phyloP scores from a whole-genome alignment of 2,797 vertebrate species.

The Notolabrus celidotus region DNA sequence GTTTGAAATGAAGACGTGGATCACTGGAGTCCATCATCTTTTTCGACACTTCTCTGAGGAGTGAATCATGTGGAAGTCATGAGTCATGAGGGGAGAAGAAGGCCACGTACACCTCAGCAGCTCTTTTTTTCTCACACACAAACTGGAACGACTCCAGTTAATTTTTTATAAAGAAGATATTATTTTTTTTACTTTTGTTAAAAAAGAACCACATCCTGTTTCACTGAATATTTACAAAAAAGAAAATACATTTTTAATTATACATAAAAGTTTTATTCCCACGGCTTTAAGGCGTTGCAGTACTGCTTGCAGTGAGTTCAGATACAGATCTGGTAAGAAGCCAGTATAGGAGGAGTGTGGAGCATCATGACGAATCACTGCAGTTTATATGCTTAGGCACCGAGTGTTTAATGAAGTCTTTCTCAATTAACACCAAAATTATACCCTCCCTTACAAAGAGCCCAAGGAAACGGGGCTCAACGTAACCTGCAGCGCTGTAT shows the following conservation, averaged over 20 bases:
- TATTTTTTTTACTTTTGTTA: not conserved
- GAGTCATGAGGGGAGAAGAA: slow-evolving; percentile 36
- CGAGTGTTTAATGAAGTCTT: slow-evolving; percentile 31
- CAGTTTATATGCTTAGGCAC: slow-evolving; percentile 27
- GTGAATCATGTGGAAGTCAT: slow-evolving; percentile 53
- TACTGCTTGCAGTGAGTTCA: slow-evolving; percentile 15
- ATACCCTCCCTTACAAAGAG: not conserved
- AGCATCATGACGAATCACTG: slow-evolving; percentile 12
- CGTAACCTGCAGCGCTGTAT: slow-evolving; percentile 11
- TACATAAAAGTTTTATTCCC: slow-evolving; percentile 11
- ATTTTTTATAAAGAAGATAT: slow-evolving; percentile 4
- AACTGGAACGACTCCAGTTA: slow-evolving; percentile 6
- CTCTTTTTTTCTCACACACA: slow-evolving; percentile 10
- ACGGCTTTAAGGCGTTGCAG: not conserved
- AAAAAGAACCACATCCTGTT: not conserved
- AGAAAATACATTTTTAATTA: slow-evolving; percentile 2
- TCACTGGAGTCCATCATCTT: slow-evolving; percentile 50
- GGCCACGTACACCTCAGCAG: slow-evolving; percentile 19
- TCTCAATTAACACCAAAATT: slow-evolving; percentile 33
- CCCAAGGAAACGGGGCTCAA: not conserved
- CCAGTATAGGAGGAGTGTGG: slow-evolving; percentile 17
- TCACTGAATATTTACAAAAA: slow-evolving; percentile 12
- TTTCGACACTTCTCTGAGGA: slow-evolving; percentile 48
- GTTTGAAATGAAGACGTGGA: slow-evolving; percentile 68
- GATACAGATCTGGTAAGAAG: slow-evolving; percentile 22